Conservation (phyloP, 2,888 invertebrate species). For the Psylliodes chrysocephalus region DNA sequence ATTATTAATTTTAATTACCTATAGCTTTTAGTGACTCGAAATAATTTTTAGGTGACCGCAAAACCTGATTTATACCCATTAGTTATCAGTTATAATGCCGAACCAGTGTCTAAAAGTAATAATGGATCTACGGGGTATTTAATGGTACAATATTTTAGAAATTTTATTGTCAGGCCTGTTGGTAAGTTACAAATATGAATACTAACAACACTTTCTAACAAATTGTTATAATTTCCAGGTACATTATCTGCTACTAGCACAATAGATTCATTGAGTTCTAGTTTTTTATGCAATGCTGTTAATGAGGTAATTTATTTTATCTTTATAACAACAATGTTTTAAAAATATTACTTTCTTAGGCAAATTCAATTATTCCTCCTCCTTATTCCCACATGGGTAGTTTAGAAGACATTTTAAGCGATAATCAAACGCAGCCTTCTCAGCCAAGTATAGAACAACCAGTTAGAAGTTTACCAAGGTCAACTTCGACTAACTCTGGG, state of each 20-base stretch:
- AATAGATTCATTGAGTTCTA: slow-evolving; percentile 86
- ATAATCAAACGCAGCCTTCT: slow-evolving; percentile 46
- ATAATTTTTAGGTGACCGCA: slow-evolving; percentile 83
- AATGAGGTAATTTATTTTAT: slow-evolving; percentile 78
- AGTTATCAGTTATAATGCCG: slow-evolving; percentile 82
- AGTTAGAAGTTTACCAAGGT: slow-evolving; percentile 54
- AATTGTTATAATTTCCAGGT: slow-evolving; percentile 64
- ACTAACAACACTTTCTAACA: neutral
- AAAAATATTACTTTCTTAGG: too few species aligned
- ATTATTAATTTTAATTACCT: too few species aligned
- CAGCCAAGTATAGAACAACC: slow-evolving; percentile 37
- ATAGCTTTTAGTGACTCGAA: too few species aligned
- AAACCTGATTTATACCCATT: slow-evolving; percentile 88
- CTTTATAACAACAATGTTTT: too few species aligned
- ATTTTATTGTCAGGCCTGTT: slow-evolving; percentile 79
- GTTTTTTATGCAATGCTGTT: slow-evolving; percentile 85
- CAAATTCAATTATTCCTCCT: slow-evolving; percentile 84
- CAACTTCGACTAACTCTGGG: slow-evolving; percentile 49
- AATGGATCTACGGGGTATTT: slow-evolving; percentile 78
- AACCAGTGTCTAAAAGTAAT: slow-evolving; percentile 73
- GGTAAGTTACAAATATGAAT: slow-evolving; percentile 62
- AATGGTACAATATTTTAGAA: slow-evolving; percentile 87
- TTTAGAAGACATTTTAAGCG: slow-evolving; percentile 71
- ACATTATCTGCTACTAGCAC: slow-evolving; percentile 87
- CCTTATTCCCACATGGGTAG: slow-evolving; percentile 83